Base-by-base conservation (phyloP, 2,113 vertebrate species). In the Tyto alba region DNA sequence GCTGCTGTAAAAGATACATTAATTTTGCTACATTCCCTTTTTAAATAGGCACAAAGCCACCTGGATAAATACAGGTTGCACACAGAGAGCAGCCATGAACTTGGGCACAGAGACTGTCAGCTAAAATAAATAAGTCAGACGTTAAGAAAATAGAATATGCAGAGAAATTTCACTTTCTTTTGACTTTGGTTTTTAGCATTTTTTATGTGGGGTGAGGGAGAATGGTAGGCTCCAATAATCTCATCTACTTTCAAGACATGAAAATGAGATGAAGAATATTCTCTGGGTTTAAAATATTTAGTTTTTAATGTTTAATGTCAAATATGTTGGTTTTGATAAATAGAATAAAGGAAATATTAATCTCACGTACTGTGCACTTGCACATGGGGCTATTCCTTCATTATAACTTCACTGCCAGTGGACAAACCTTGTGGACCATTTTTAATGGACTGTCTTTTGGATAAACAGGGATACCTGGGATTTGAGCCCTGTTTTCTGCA, bases 1-100 rank as follows among this genome's bases (percentile, higher is more conserved):
- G 80, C 85, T 75, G 77, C 91, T 57, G 43, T 84, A 93, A 83
- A 76, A 92, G 80, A 93, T 69, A 50, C 60, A 94, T 94, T 95
- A 92, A 92, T 95, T 96, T 93, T 77, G 87, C 62, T 96, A 83
- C 82, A 41, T 80, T 85, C 30, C 48, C 47, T 15, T 68, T 83
- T 60, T 90, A 91, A 94, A 88, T 45, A 89, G 94, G 62, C 80
- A 93, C 59, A 50, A 86, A 95, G 63, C 74, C 91, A 95, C 88
- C 93, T 96, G 78, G 57, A 88, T 87, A 93, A 88, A 85, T 66
- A 45, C 84, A 50, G 79, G 78, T 84, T 88, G 86, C 64, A 63
- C 76, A 68, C 16, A 57, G 59, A 72, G 75, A 38, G 52, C 26
- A 62, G 68, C 41, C 77, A 63, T 8, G 30, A 80, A 69, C 36